phyloP scores from a whole-genome alignment of 2,113 vertebrate genomes.

The Capra hircus region DNA sequence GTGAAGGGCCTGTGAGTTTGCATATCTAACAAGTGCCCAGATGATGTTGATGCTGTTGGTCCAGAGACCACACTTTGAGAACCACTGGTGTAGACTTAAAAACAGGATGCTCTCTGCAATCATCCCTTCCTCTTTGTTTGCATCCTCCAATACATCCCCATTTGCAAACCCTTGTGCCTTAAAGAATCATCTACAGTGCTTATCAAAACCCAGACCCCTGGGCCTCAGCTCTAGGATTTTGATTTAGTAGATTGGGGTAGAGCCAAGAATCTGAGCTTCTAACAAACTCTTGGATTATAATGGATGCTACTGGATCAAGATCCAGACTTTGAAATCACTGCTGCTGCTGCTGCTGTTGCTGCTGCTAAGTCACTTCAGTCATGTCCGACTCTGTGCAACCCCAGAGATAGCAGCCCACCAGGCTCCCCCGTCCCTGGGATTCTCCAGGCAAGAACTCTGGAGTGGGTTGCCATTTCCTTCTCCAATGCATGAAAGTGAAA shows the following conservation, averaged over 20 bases:
- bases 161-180: background rate
- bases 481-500: too few relatives aligned
- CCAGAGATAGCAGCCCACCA: too few relatives aligned
- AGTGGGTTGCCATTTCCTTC: too few relatives aligned
- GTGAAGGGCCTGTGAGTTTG: background rate
- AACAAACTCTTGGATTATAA: background rate
- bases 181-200: background rate
- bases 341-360: too few relatives aligned
- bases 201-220: background rate
- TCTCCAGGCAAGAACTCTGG: too few relatives aligned
- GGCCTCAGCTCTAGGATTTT: background rate
- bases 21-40: background rate
- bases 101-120: background rate
- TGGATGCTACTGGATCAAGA: background rate
- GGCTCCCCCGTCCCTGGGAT: too few relatives aligned
- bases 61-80: background rate
- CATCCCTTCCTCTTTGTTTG: background rate
- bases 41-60: background rate
- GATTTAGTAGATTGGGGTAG: background rate
- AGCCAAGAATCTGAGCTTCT: background rate
- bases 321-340: background rate
- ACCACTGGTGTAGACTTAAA: background rate
- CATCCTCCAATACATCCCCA: background rate
- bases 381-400: too few relatives aligned
- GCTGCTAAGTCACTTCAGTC: too few relatives aligned